Conservation (phyloP, 2,888 invertebrate species). For the Epinotia demarniana region DNA sequence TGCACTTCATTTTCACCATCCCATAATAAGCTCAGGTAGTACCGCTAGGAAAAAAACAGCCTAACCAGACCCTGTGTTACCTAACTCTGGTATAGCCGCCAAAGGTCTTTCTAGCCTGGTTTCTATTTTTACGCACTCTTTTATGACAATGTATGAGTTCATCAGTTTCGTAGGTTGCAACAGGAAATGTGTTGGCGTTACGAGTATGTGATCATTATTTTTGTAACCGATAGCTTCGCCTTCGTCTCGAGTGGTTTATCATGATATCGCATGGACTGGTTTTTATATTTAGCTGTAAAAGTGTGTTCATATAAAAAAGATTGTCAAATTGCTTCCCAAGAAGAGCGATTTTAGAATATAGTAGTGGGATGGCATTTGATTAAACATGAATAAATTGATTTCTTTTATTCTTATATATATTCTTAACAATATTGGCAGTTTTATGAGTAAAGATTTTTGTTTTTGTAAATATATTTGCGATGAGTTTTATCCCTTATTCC, state of each 20-base stretch:
- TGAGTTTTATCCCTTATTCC: no score
- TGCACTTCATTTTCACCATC: slow-evolving; percentile 38
- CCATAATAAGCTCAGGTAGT: slow-evolving; percentile 34
- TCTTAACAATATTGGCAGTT: background rate
- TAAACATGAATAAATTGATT: slow-evolving; percentile 1
- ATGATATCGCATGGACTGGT: slow-evolving; percentile 30
- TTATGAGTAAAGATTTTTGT: background rate
- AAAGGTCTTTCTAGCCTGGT: slow-evolving; percentile 38
- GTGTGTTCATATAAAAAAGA: slow-evolving; percentile 35
- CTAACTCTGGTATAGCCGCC: background rate
- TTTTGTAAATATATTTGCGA: background rate
- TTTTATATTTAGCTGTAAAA: slow-evolving; percentile 22
- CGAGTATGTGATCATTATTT: slow-evolving; percentile 52
- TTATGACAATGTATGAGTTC: slow-evolving; percentile 42
- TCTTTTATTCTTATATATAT: background rate
- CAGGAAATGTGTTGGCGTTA: slow-evolving; percentile 61
- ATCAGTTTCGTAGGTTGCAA: slow-evolving; percentile 48
- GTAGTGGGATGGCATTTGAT: slow-evolving; percentile 9
- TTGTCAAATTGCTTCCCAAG: slow-evolving; percentile 39
- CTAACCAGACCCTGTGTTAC: background rate
- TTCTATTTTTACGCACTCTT: slow-evolving; percentile 24
- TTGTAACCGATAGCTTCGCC: slow-evolving; percentile 51
- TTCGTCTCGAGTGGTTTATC: slow-evolving; percentile 37
- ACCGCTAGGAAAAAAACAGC: slow-evolving; percentile 20
- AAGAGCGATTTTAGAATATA: slow-evolving; percentile 20